Conservation (phyloP, 2,888 invertebrate species). For the Napeogenes inachia region DNA sequence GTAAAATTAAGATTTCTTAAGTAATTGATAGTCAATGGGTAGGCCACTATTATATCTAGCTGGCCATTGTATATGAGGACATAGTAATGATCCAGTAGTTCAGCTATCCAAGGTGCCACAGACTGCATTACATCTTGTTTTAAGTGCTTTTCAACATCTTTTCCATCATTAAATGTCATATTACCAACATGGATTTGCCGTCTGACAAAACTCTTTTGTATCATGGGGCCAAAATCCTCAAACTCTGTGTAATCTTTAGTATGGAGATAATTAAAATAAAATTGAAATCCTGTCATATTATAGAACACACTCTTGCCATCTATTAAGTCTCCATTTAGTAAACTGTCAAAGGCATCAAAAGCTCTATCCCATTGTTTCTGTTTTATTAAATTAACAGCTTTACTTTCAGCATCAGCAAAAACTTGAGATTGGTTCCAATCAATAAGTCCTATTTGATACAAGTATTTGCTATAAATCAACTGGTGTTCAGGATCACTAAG, state of each 20-base stretch:
- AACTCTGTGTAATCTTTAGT: constrained; percentile 74
- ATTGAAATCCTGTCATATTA: constrained; percentile 85
- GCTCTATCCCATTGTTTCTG: constrained; percentile 81
- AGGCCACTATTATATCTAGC: constrained; percentile 93
- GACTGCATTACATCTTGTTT: constrained; percentile 89
- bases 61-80: constrained; percentile 93
- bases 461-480: constrained; percentile 85
- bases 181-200: constrained; percentile 91
- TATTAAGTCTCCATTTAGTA: constrained; percentile 83
- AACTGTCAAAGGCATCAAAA: constrained; percentile 82
- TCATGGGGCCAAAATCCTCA: constrained; percentile 78
- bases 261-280: constrained; percentile 85
- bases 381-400: constrained; percentile 78
- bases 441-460: constrained; percentile 86
- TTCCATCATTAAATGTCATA: constrained; percentile 80
- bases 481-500: constrained; percentile 88
- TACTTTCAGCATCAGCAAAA: constrained; percentile 79
- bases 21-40: constrained; percentile 89
- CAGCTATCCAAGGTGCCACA: constrained; percentile 83
- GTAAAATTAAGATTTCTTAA: constrained; percentile 83
- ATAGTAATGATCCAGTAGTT: constrained; percentile 81
- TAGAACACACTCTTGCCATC: constrained; percentile 79
- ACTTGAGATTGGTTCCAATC: constrained; percentile 79
- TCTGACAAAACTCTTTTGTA: constrained; percentile 80
- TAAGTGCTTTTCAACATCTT: constrained; percentile 83